Conservation (phyloP, 2,797 vertebrate species). For the Paratrypauchen microcephalus region DNA sequence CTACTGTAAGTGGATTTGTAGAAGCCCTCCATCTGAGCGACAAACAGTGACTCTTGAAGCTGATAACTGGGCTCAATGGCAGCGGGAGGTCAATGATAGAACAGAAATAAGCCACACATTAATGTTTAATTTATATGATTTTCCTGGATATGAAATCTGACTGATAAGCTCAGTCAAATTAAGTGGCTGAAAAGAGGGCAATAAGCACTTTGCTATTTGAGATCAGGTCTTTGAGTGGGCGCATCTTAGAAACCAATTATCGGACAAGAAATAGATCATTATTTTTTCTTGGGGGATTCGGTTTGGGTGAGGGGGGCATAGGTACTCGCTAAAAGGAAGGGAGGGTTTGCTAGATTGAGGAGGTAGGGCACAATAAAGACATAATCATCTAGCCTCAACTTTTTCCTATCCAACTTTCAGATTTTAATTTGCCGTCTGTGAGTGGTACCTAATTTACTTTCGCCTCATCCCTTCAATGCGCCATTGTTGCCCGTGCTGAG, state of each 20-base stretch:
- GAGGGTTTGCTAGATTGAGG: slow-evolving; percentile 76
- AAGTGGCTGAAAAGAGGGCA: slow-evolving; percentile 74
- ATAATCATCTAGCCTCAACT: slow-evolving; percentile 86
- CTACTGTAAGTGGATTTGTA: slow-evolving; percentile 17
- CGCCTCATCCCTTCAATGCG: slow-evolving; percentile 96
- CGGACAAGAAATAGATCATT: slow-evolving; percentile 85
- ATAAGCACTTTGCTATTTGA: slow-evolving; percentile 72
- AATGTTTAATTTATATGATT: slow-evolving; percentile 81
- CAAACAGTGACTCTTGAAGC: slow-evolving; percentile 46
- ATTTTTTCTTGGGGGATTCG: slow-evolving; percentile 76
- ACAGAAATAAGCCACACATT: slow-evolving; percentile 69
- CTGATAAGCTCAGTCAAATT: slow-evolving; percentile 79
- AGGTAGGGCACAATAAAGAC: slow-evolving; percentile 83
- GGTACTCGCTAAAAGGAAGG: slow-evolving; percentile 78
- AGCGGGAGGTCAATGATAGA: slow-evolving; percentile 57
- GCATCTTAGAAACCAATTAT: slow-evolving; percentile 87
- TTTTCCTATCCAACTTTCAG: slow-evolving; percentile 84
- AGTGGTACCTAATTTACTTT: slow-evolving; percentile 99
- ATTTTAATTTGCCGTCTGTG: slow-evolving; percentile 93
- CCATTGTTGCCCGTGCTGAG: slow-evolving; percentile 94
- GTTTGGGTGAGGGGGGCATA: slow-evolving; percentile 62
- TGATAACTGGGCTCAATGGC: slow-evolving; percentile 51
- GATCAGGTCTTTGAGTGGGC: slow-evolving; percentile 72
- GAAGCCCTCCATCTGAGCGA: slow-evolving; percentile 45
- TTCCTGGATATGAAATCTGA: slow-evolving; percentile 77